These are phyloP conservation scores for Ochropacha duplaris DNA, from an alignment of 2,888 invertebrate genomes.

Conservation along the genomic window DNA sequence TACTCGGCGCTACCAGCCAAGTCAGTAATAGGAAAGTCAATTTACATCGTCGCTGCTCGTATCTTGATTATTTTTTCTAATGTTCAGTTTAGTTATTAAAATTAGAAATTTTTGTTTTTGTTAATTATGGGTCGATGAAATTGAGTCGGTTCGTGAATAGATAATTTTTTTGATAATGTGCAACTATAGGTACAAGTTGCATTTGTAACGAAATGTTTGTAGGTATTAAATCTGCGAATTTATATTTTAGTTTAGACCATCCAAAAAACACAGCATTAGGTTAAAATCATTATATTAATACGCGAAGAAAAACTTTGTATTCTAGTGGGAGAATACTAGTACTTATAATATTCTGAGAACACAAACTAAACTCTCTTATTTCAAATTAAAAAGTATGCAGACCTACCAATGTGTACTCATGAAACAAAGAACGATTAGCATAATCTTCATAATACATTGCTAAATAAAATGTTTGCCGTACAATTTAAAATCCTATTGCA, in stretches of 20 bases:
- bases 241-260: no score
- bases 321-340: no score
- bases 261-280: no score
- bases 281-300: no score
- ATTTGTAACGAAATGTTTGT: neutral
- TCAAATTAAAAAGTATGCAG: neutral
- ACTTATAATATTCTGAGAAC: neutral
- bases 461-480: slow-evolving; percentile 10
- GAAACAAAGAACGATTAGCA: slow-evolving; percentile 36
- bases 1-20: slow-evolving; percentile 74
- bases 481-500: slow-evolving; percentile 19
- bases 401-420: neutral
- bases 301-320: no score
- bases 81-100: slow-evolving; percentile 36
- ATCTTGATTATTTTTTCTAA: slow-evolving; percentile 69
- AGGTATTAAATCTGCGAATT: neutral
- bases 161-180: slow-evolving; percentile 40
- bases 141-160: slow-evolving; percentile 56
- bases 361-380: neutral
- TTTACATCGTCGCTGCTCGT: slow-evolving; percentile 63
- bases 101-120: slow-evolving; percentile 47
- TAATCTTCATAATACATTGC: slow-evolving; percentile 14
- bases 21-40: slow-evolving; percentile 75
- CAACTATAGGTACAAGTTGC: no score
- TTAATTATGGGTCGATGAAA: slow-evolving; percentile 56